Evolutionary conservation across 2,797 vertebrate genomes (phyloP), one percentile per base, ranked within the genome.

Genomic region (Coregonus sp.): DNA sequence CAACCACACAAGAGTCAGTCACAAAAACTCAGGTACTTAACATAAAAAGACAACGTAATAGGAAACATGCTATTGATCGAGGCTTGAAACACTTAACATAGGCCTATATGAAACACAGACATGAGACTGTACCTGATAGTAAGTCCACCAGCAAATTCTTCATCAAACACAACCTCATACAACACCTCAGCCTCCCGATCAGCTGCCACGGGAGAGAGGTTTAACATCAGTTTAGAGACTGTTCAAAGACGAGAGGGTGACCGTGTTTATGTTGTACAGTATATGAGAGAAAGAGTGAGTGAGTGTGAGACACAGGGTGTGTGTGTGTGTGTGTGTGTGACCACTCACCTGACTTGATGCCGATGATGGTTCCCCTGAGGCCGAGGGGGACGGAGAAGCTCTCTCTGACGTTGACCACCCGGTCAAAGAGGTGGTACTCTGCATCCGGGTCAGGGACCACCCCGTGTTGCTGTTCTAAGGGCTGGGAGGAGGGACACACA

Each of bases 111-210:
- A 61, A 61, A 20, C 56, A 59, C 5, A 9, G 59, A 63, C 59
- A 29, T 9, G 33, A 20, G 18, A 1, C 12, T 4, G 81, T 89
- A 99, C 98, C 98, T 98, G 93, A 99, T 95, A 82, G 92, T 97
- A 78, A 99, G 95, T 72, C 98, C 98, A 87, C 98, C 97, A 69
- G 93, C 93, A 92, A 99, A 99, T 79, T 98, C 98, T 83, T 99
- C 97, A 92, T 99, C 98, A 92, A 99, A 99, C 79, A 99, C 82
- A 74, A 99, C 97, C 92, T 99, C 98, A 47, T 96, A 98, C 16
- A 99, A 94, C 79, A 99, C 93, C 87, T 99, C 98, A 70, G 95
- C 95, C 88, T 99, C 98, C 74, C 96, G 95, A 0, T 94, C 95
- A 75, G 98, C 98, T 99, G 82, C 40, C 16, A 63, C 3, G 20